Base-by-base conservation (phyloP, 1,140 invertebrate genomes). In the Dolichoris vasculosae region DNA sequence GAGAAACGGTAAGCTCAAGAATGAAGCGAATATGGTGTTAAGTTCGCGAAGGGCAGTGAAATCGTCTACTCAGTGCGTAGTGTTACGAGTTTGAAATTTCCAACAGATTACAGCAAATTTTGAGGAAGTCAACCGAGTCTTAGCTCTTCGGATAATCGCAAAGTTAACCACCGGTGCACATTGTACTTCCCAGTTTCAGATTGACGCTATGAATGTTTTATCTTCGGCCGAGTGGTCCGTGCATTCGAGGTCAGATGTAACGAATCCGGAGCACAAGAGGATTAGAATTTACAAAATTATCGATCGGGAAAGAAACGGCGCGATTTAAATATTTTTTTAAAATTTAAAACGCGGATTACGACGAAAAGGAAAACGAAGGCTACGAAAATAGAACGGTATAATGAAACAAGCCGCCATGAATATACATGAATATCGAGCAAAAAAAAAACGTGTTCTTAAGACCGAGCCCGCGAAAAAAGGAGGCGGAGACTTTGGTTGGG, bases 41-140 rank as follows among this genome's bases (percentile, higher is more conserved):
- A 75, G 69, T 51, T 76, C 82, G 6, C 23, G n/a, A 48, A 55
- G n/a, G 64, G 30, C 8, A 26, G 2, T 13, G n/a, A 7, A 11
- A 26, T 30, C 78, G 0, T 8, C 6, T 26, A 13, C 3, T 67
- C 32, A 73, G 9, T 73, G 35, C 35, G 11, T 40, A 51, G 84
- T 76, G 69, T 76, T 84, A 83, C 38, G 69, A 85, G 86, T 82
- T 85, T 82, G 82, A 71, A 84, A 87, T 85, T 87, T 87, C 80
- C 26, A 84, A 82, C 67, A 84, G 78, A 87, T 87, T 87, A 87
- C 86, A 84, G 80, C 40, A 78, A 87, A 87, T 87, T 87, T 69
- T 35, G 79, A 48, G 43, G 55, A 6, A 32, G 64, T 48, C 40
- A 26, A 23, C 9, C 63, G 38, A 80, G 48, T 64, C 35, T 38